Evolutionary conservation across 2,888 invertebrate genomes (phyloP).

Genomic region (Nephrotoma guestfalica): DNA sequence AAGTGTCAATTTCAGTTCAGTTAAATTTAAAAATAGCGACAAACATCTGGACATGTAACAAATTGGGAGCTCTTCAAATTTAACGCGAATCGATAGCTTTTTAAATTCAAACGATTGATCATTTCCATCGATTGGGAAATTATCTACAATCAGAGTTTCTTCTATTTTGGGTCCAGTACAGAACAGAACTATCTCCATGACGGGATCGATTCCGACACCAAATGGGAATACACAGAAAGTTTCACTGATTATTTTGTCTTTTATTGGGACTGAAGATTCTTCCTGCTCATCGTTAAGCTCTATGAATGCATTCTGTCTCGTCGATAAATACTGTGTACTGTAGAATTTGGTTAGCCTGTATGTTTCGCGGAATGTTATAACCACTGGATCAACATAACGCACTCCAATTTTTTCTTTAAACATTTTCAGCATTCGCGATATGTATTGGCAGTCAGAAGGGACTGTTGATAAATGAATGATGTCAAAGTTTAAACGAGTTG

Average conservation of each 20-base stretch:
- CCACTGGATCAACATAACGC: constrained; percentile 39
- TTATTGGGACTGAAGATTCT: constrained; percentile 22
- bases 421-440: constrained; percentile 67
- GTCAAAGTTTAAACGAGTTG: constrained; percentile 70
- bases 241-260: constrained; percentile 52
- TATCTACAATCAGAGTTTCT: constrained; percentile 73
- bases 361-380: constrained; percentile 52
- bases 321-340: constrained; percentile 18
- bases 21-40: constrained; percentile 51
- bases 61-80: constrained; percentile 50
- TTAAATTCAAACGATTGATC: background rate
- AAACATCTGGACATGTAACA: constrained; percentile 68
- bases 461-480: constrained; percentile 73
- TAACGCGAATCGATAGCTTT: constrained; percentile 48
- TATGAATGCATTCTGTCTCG: constrained; percentile 16
- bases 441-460: constrained; percentile 66
- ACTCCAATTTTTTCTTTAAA: constrained; percentile 82
- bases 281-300: constrained; percentile 17
- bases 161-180: constrained; percentile 77
- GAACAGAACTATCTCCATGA: constrained; percentile 59
- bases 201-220: constrained; percentile 70
- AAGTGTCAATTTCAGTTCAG: constrained; percentile 23
- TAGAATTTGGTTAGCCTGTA: constrained; percentile 38
- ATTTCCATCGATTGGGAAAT: background rate
- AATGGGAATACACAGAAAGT: constrained; percentile 66